phyloP scores from a whole-genome alignment of 2,797 vertebrate species.

The Lophius americanus region DNA sequence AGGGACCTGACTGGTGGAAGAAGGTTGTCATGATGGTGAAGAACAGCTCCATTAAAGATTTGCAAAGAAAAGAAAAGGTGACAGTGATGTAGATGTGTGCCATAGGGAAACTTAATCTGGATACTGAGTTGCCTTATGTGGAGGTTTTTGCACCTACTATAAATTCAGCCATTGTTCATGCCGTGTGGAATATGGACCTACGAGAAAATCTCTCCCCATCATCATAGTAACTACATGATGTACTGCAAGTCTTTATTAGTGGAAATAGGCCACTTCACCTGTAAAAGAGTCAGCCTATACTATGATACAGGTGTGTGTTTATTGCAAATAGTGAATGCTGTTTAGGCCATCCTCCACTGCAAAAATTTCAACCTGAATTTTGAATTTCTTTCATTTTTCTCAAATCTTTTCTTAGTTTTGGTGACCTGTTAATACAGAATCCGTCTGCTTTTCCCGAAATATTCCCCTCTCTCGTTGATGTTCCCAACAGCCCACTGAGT shows the following conservation, averaged over 20 bases:
- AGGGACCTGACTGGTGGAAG: too few species aligned
- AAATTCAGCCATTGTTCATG: background rate
- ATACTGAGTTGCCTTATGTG: too few species aligned
- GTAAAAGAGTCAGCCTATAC: background rate
- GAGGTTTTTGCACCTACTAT: background rate
- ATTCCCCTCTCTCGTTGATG: slow-evolving; percentile 44
- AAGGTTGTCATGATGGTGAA: too few species aligned
- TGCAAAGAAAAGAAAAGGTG: too few species aligned
- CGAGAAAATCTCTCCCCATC: background rate
- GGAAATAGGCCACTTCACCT: background rate
- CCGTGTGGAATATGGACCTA: background rate
- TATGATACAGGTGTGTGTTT: background rate
- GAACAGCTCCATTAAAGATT: too few species aligned
- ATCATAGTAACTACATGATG: background rate
- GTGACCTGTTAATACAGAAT: slow-evolving; percentile 14
- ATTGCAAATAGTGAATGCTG: background rate
- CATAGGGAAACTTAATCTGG: too few species aligned
- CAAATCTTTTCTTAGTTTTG: slow-evolving; percentile 9
- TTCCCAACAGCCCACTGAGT: slow-evolving; percentile 63
- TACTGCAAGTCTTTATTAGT: background rate
- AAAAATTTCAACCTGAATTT: background rate
- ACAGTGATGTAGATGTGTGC: too few species aligned
- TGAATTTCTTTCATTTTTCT: slow-evolving; percentile 10
- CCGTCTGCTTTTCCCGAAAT: slow-evolving; percentile 15
- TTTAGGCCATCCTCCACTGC: background rate